Percentiles rank a stretch among this genome's conserved stretches.
These are phyloP conservation scores for Hylaea fasciaria DNA, from an alignment of 2,888 invertebrate genomes.

Conservation along the genomic window DNA sequence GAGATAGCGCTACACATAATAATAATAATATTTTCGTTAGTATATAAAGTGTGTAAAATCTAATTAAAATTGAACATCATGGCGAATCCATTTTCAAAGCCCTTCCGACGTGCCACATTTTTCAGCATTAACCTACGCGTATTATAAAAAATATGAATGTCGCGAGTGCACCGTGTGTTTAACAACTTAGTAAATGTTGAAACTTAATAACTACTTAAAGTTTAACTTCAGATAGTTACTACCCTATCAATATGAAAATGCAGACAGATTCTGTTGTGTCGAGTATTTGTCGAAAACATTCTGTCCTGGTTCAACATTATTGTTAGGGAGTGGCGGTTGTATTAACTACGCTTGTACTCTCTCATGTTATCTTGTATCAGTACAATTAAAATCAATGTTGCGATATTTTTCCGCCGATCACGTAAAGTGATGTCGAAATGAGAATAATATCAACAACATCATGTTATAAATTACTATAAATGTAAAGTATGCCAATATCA, in stretches of 20 bases:
- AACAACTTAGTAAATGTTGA: constrained; percentile 60
- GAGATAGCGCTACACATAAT: not conserved
- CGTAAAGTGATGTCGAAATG: too few species aligned
- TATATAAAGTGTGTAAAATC: not conserved
- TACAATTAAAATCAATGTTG: too few species aligned
- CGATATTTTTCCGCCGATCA: too few species aligned
- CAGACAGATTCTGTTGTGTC: constrained; percentile 48
- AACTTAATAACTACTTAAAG: constrained; percentile 73
- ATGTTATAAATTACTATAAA: too few species aligned
- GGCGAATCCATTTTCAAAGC: too few species aligned
- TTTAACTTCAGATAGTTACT: constrained; percentile 64
- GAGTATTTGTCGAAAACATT: constrained; percentile 41
- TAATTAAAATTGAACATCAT: not conserved
- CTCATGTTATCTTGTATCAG: too few species aligned
- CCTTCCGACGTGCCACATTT: constrained; percentile 1
- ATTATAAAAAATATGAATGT: constrained; percentile 45
- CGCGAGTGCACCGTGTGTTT: constrained; percentile 66
- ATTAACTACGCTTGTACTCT: too few species aligned
- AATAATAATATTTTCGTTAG: not conserved
- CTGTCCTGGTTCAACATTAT: constrained; percentile 14
- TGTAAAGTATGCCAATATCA: too few species aligned
- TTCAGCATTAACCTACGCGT: not conserved
- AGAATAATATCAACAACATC: too few species aligned
- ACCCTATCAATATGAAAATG: constrained; percentile 52
- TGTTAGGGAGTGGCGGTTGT: constrained; percentile 24